Evolutionary conservation across 2,888 invertebrate species (phyloP).

Genomic region (Microctonus brassicae): DNA sequence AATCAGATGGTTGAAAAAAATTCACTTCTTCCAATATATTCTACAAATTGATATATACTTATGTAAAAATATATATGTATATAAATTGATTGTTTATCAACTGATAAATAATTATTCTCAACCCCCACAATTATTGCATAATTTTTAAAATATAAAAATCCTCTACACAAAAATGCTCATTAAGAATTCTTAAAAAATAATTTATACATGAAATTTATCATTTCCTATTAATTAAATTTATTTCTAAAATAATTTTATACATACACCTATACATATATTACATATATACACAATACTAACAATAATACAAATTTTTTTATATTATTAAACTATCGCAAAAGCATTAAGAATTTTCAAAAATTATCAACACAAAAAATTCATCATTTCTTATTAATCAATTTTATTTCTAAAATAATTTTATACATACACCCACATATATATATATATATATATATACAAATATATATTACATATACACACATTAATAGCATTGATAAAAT

Average conservation of each 20-base stretch:
- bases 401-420: constrained; percentile 6
- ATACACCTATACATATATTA: too few species aligned
- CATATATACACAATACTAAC: too few species aligned
- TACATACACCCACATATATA: background rate
- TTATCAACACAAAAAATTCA: too few species aligned
- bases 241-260: background rate
- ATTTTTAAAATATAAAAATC: too few species aligned
- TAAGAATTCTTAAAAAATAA: background rate
- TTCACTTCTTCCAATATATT: background rate
- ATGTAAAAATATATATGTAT: background rate
- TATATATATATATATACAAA: background rate
- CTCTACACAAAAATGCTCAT: too few species aligned
- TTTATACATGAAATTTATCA: too few species aligned
- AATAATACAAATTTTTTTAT: too few species aligned
- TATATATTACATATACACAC: too few species aligned
- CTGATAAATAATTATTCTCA: constrained; percentile 3
- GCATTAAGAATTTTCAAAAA: background rate
- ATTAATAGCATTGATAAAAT: too few species aligned
- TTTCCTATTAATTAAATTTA: constrained; percentile 24
- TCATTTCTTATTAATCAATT: too few species aligned
- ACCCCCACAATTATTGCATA: too few species aligned
- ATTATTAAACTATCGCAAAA: too few species aligned
- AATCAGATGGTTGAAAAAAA: constrained; percentile 18
- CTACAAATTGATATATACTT: background rate
- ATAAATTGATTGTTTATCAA: background rate